Evolutionary conservation across 2,888 invertebrate species (phyloP).

Genomic region (Phytoseiulus persimilis): DNA sequence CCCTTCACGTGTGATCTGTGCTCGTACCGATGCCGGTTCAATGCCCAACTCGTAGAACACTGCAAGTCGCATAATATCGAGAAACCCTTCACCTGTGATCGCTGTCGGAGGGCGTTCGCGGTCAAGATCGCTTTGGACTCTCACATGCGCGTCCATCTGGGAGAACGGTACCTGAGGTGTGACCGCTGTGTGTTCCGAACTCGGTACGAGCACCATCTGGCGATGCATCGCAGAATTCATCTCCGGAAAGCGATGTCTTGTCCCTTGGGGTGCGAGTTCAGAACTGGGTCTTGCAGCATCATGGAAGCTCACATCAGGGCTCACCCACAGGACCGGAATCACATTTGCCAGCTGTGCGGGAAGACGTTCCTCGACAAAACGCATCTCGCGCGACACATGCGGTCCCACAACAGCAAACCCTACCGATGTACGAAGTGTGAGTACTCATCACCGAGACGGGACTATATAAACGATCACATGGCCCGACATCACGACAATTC

Average conservation of each 20-base stretch:
- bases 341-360: conserved; percentile 58
- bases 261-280: conserved; percentile 59
- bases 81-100: conserved; percentile 56
- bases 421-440: conserved; percentile 51
- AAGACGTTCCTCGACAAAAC: conserved; percentile 62
- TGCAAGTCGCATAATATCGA: conserved; percentile 57
- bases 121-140: conserved; percentile 58
- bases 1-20: conserved; percentile 56
- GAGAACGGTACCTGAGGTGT: conserved; percentile 58
- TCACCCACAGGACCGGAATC: conserved; percentile 54
- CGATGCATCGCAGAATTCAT: conserved; percentile 60
- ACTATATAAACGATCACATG: not conserved
- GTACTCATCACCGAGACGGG: conserved; percentile 1
- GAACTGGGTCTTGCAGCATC: conserved; percentile 60
- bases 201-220: conserved; percentile 60
- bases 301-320: conserved; percentile 60
- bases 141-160: conserved; percentile 56
- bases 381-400: conserved; percentile 60
- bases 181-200: conserved; percentile 63
- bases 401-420: conserved; percentile 61
- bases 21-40: conserved; percentile 57
- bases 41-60: conserved; percentile 58
- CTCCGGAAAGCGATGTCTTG: conserved; percentile 60
- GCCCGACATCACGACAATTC: not conserved
- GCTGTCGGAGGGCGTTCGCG: conserved; percentile 58